Evolutionary conservation across 1,140 invertebrate species (phyloP).

Genomic region (Drosophila athabasca): DNA sequence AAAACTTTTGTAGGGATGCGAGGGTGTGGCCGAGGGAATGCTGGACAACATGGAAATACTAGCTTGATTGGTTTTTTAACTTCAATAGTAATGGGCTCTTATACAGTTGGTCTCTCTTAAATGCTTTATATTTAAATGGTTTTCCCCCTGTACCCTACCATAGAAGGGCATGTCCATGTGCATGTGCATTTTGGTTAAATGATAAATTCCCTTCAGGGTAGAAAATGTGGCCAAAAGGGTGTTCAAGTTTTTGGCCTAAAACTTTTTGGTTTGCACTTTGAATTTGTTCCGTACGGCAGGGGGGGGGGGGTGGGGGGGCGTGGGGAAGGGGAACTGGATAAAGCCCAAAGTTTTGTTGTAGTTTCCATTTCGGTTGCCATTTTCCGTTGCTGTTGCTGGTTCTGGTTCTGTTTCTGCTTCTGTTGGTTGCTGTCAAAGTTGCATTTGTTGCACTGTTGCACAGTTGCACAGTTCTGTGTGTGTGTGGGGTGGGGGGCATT

Average conservation of each 20-base stretch:
- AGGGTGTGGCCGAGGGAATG: too few species aligned
- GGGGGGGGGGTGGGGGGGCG: not conserved
- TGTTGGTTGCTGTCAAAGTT: constrained; percentile 42
- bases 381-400: not conserved
- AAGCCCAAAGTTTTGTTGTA: constrained; percentile 36
- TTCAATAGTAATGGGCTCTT: too few species aligned
- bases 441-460: constrained; percentile 1
- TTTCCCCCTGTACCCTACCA: not conserved
- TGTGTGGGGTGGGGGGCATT: constrained; percentile 11
- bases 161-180: too few species aligned
- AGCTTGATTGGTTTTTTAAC: too few species aligned
- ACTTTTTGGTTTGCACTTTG: constrained; percentile 28
- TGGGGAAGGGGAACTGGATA: constrained; percentile 1
- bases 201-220: not conserved
- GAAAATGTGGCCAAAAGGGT: not conserved
- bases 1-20: too few species aligned
- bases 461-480: constrained; percentile 12
- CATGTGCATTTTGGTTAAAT: too few species aligned
- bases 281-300: constrained; percentile 1
- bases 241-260: constrained; percentile 13
- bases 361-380: too few species aligned
- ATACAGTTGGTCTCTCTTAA: too few species aligned
- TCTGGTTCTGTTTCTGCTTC: constrained; percentile 24
- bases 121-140: too few species aligned
- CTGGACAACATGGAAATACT: too few species aligned